Base-by-base conservation (phyloP, 2,113 vertebrate species). In the Nestor notabilis region DNA sequence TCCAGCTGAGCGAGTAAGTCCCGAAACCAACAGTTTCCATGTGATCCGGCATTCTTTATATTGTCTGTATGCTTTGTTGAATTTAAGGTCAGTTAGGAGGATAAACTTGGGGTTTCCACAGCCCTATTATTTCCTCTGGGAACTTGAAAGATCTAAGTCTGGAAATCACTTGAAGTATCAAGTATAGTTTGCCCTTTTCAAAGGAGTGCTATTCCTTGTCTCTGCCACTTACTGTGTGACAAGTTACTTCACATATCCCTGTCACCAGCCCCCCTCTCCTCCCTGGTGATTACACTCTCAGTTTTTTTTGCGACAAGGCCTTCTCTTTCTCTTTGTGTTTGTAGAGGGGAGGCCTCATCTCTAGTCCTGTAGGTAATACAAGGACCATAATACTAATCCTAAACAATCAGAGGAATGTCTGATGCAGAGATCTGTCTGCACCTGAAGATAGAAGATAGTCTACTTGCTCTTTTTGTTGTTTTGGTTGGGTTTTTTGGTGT, bases 141-240 rank as follows among this genome's bases (percentile, higher is more conserved):
- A 97, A 97, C 88, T 66, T 96, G 93, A 93, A 94, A 95, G 95
- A 97, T 95, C 90, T 89, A 94, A 96, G 93, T 78, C 93, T 96
- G 90, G 88, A 77, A 93, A 94, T 90, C 96, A 92, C 92, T 86
- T 68, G 85, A 95, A 96, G 88, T 81, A 96, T 89, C 90, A 49
- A 94, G 93, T 92, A 33, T 41, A 69, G 93, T 90, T 94, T 94
- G 75, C 92, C 71, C 55, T 87, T 86, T 95, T 95, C 92, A 95
- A 96, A 96, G 90, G 60, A 53, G 80, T 0, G 3, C 80, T 83
- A 63, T 47, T 75, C 69, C 92, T 83, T 66, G 94, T 91, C 78
- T 80, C 66, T 78, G 89, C 76, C 2, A 9, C 90, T 94, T 50
- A 21, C 82, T 93, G 87, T 50, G 93, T 96, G 93, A 96, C 96